Evolutionary conservation across 2,113 vertebrate genomes (phyloP).

Genomic region (Sialia sialis): DNA sequence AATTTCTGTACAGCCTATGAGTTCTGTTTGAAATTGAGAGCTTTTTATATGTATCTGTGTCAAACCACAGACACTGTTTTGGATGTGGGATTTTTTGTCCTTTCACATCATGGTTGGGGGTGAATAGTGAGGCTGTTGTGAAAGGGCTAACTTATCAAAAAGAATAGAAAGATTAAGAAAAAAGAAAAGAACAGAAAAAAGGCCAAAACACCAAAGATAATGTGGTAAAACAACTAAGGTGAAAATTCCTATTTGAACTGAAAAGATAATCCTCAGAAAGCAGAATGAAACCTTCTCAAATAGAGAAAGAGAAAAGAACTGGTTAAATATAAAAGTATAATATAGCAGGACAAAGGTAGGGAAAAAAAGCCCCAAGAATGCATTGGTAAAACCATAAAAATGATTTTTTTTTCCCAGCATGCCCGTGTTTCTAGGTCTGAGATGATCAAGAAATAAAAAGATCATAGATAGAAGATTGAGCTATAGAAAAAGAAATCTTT

Average conservation of each 20-base stretch:
- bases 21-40: constrained; percentile 14
- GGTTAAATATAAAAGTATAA: constrained; percentile 34
- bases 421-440: neutral
- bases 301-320: neutral
- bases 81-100: constrained; percentile 29
- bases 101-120: constrained; percentile 12
- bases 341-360: neutral
- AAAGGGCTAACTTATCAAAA: constrained; percentile 24
- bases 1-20: neutral
- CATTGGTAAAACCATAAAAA: neutral
- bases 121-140: constrained; percentile 3
- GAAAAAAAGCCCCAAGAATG: neutral
- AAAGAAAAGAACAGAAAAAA: neutral
- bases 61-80: constrained; percentile 12
- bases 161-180: neutral
- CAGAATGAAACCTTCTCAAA: neutral
- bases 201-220: neutral
- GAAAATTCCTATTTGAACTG: neutral
- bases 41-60: constrained; percentile 47
- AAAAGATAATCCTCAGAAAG: neutral
- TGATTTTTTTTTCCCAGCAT: neutral
- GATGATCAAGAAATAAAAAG: constrained; percentile 4
- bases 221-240: constrained; percentile 1
- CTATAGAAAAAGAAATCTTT: neutral
- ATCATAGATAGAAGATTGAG: neutral